These are phyloP conservation scores for Sterna hirundo DNA, from an alignment of 2,113 vertebrate species.

Conservation along the genomic window DNA sequence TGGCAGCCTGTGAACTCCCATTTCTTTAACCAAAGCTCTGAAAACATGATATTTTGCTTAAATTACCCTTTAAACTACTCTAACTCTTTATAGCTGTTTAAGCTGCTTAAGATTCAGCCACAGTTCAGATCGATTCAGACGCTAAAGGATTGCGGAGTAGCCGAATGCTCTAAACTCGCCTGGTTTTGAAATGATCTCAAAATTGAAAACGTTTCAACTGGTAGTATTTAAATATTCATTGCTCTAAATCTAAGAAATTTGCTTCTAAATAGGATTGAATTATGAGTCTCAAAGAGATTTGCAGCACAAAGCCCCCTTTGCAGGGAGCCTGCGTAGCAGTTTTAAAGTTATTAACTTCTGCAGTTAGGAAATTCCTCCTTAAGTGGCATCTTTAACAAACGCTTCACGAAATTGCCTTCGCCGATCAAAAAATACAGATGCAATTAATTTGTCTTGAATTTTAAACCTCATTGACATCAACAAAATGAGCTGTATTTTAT, in stretches of 20 bases:
- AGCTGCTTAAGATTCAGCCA: slow-evolving; percentile 24
- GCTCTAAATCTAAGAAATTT: slow-evolving; percentile 49
- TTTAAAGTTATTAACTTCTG: slow-evolving; percentile 43
- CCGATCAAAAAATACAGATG: not conserved
- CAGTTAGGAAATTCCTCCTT: not conserved
- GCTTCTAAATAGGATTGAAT: slow-evolving; percentile 60
- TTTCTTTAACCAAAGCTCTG: not conserved
- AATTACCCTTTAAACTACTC: slow-evolving; percentile 20
- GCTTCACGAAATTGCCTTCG: not conserved
- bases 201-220: slow-evolving; percentile 41
- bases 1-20: slow-evolving; percentile 7
- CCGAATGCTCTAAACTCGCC: not conserved
- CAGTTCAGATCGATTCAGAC: not conserved
- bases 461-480: not conserved
- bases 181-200: slow-evolving; percentile 35
- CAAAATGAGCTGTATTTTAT: not conserved
- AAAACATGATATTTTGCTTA: slow-evolving; percentile 24
- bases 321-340: not conserved
- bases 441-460: slow-evolving; percentile 11
- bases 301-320: slow-evolving; percentile 27
- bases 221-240: slow-evolving; percentile 53
- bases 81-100: slow-evolving; percentile 6
- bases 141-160: not conserved
- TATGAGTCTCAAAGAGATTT: slow-evolving; percentile 48
- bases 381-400: slow-evolving; percentile 16